Evolutionary conservation across 2,113 vertebrate species (phyloP), one percentile per base, ranked within the genome.

Genomic region (Laticauda laticaudata): DNA sequence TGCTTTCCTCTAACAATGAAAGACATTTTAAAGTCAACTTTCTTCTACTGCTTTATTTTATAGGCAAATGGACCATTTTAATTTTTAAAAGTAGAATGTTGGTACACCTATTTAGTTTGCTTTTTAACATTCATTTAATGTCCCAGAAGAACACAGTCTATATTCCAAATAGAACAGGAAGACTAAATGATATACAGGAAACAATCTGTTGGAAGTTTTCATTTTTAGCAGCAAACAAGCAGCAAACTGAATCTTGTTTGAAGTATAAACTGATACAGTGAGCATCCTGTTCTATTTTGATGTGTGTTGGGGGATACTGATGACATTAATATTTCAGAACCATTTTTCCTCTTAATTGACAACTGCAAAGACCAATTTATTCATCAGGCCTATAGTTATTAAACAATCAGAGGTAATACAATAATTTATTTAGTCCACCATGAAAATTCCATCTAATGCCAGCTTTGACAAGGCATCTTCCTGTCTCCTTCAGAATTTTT

Each of bases 21-120:
- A 87, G 7, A 56, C 64, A 89, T 29, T 59, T 94, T 93, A 87
- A 93, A 89, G 75, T 43, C 56, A 90, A 39, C 59, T 86, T 91
- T 88, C 53, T 91, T 34, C 20, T 43, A 61, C 81, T 81, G 86
- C 48, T 92, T 90, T 51, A 34, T 88, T 39, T 56, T 34, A 54
- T 39, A 90, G 23, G 51, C 48, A 24, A 55, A 88, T 88, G n/a
- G 89, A 59, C 29, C 45, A 43, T 90, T 90, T 93, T 45, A 93
- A 48, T 43, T 86, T 90, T 90, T 61, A 61, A 86, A 93, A 86
- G 86, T 90, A 29, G 5, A 26, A 90, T 92, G 85, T 29, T 89
- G 34, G 39, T 81, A 81, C 11, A 48, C 1, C 81, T 75, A 75
- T 14, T 89, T n/a, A 75, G 10, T 89, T 81, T 57, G 26, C 24